phyloP scores from a whole-genome alignment of 2,113 vertebrate species.

The Python bivittatus region DNA sequence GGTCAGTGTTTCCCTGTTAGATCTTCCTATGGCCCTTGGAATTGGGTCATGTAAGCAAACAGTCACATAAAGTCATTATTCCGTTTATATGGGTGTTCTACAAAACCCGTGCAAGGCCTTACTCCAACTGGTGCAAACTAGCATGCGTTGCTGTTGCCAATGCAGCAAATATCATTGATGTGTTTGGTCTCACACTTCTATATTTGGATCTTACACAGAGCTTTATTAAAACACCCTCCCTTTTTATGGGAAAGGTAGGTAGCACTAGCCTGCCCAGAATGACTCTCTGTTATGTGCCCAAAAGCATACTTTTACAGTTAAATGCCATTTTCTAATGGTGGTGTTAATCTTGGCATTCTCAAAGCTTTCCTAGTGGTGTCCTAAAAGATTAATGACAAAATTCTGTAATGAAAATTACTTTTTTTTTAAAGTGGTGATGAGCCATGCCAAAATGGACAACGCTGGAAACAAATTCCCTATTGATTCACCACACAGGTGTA shows the following conservation, averaged over 20 bases:
- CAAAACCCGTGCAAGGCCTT: constrained; percentile 13
- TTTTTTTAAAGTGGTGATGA: constrained; percentile 47
- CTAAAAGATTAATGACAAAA: constrained; percentile 47
- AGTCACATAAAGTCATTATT: constrained; percentile 43
- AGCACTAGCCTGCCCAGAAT: constrained; percentile 21
- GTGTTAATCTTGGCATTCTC: constrained; percentile 64
- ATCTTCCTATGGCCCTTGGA: constrained; percentile 54
- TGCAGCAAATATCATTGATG: background rate
- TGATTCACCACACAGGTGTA: constrained; percentile 32
- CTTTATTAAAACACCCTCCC: constrained; percentile 26
- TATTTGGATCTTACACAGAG: background rate
- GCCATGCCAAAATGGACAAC: constrained; percentile 52
- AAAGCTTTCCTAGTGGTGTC: constrained; percentile 17
- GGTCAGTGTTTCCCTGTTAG: constrained; percentile 41
- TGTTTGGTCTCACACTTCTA: constrained; percentile 11
- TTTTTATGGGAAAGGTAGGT: constrained; percentile 29
- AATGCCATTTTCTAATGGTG: constrained; percentile 48
- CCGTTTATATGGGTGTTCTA: constrained; percentile 35
- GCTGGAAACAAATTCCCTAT: constrained; percentile 43
- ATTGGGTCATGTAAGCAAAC: constrained; percentile 55
- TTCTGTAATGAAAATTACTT: constrained; percentile 40
- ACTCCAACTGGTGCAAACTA: constrained; percentile 10
- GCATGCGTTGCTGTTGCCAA: background rate
- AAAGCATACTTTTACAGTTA: constrained; percentile 21
- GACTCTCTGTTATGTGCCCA: constrained; percentile 38